These are phyloP conservation scores for Oligia fasciuncula DNA, from an alignment of 2,888 invertebrate species.

Conservation along the genomic window DNA sequence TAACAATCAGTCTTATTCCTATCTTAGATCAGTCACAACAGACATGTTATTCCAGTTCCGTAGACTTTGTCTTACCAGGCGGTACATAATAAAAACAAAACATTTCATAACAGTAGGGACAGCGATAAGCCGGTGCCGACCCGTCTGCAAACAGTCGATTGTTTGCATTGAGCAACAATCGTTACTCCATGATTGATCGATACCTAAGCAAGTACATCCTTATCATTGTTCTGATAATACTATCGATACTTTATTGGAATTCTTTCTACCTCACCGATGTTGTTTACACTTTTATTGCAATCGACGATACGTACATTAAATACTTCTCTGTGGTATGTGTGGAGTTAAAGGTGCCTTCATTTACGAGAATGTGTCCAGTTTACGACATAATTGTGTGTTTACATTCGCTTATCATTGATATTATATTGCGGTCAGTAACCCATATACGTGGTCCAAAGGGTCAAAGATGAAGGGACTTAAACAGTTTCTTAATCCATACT, in stretches of 20 bases:
- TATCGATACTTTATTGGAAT: conserved; percentile 60
- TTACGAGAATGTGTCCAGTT: conserved; percentile 32
- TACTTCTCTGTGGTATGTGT: conserved; percentile 34
- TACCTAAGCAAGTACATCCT: conserved; percentile 32
- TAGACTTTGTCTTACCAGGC: conserved; percentile 35
- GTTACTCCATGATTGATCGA: conserved; percentile 61
- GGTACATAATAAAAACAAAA: conserved; percentile 49
- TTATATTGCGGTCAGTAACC: conserved; percentile 39
- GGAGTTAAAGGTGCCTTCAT: conserved; percentile 39
- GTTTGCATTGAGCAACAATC: conserved; percentile 52
- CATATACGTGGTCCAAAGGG: conserved; percentile 1
- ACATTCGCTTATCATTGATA: conserved; percentile 30
- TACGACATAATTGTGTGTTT: conserved; percentile 42
- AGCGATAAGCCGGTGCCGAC: conserved; percentile 65
- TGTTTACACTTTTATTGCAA: conserved; percentile 46
- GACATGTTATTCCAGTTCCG: conserved; percentile 12
- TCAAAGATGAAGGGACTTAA: background rate
- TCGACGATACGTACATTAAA: conserved; percentile 21
- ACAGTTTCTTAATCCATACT: background rate
- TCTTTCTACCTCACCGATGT: conserved; percentile 42
- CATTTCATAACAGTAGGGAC: conserved; percentile 53
- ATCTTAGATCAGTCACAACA: conserved; percentile 16
- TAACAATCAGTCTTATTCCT: conserved; percentile 13
- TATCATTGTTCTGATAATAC: conserved; percentile 60
- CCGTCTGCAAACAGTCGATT: conserved; percentile 66